These are phyloP conservation scores for Apeltes quadracus DNA, from an alignment of 2,113 vertebrate genomes.

Conservation along the genomic window DNA sequence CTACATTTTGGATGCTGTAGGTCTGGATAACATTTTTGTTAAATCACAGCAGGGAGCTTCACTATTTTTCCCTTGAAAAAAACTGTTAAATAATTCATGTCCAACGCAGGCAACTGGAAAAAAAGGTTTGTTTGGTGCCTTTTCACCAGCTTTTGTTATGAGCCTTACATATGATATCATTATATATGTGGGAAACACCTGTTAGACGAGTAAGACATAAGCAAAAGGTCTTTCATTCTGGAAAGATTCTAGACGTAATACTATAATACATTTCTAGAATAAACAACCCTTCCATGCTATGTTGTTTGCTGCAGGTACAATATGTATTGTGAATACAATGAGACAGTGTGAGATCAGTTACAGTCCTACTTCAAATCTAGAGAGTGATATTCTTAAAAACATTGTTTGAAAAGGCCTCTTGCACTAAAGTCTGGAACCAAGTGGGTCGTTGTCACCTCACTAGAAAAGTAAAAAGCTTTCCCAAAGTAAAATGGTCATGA, in stretches of 20 bases:
- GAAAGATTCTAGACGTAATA: background rate
- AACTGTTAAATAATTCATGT: background rate
- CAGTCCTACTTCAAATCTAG: background rate
- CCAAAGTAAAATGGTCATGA: slow-evolving; percentile 9
- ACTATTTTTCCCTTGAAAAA: background rate
- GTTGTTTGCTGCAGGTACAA: background rate
- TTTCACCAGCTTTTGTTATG: background rate
- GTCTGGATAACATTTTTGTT: background rate
- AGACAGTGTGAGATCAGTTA: background rate
- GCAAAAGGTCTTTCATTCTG: background rate
- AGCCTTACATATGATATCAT: slow-evolving; percentile 1
- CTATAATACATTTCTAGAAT: background rate
- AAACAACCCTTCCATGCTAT: background rate
- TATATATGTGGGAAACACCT: background rate
- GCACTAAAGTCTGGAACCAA: background rate
- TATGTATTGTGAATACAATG: background rate
- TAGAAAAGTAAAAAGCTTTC: slow-evolving; percentile 9
- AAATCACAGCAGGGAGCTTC: background rate
- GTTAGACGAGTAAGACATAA: background rate
- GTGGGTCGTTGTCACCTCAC: background rate
- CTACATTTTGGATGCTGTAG: background rate
- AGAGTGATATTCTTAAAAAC: background rate
- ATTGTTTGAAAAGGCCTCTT: background rate
- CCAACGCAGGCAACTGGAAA: background rate
- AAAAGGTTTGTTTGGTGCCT: background rate